phyloP scores from a whole-genome alignment of 2,113 vertebrate species.

The Crotalus viridis region DNA sequence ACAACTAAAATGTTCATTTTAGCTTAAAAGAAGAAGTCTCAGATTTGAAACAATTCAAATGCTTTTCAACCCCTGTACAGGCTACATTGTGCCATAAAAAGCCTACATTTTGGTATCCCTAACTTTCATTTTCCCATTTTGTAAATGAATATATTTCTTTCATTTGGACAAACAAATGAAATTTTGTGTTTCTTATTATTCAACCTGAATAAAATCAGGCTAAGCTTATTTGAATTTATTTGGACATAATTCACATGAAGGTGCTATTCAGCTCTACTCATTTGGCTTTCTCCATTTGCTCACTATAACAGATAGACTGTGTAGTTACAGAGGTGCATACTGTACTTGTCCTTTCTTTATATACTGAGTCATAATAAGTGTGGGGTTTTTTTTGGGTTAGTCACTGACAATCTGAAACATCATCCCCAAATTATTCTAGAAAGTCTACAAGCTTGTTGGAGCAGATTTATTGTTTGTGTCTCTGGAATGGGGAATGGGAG shows the following conservation, averaged over 20 bases:
- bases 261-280: background rate
- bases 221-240: background rate
- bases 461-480: background rate
- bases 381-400: background rate
- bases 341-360: background rate
- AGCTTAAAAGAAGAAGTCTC: background rate
- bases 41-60: background rate
- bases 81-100: background rate
- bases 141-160: background rate
- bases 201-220: background rate
- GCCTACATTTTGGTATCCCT: background rate
- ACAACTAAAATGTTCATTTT: background rate
- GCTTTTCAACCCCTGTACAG: background rate
- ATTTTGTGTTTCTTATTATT: background rate
- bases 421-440: background rate
- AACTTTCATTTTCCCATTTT: background rate
- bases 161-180: background rate
- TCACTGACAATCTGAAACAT: background rate
- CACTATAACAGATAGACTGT: background rate
- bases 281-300: background rate
- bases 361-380: too few relatives aligned
- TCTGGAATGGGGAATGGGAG: background rate
- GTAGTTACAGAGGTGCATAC: background rate
- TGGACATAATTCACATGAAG: background rate
- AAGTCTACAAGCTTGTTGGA: background rate